phyloP scores from a whole-genome alignment of 2,888 invertebrate species.

The Andrena bicolor region DNA sequence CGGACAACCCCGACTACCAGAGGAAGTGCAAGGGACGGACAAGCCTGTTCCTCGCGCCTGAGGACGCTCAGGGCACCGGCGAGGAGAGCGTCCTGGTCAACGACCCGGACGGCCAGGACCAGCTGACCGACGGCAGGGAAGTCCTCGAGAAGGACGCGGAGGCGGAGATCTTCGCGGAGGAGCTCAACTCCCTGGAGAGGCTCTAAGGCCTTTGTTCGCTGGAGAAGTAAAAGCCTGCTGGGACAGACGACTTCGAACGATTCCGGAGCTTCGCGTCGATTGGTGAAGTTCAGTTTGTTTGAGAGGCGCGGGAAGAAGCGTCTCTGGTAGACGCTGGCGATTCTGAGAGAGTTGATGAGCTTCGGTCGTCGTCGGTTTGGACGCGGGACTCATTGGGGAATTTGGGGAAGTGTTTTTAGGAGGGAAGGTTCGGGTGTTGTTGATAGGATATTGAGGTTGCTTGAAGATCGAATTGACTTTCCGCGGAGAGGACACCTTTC shows the following conservation, averaged over 20 bases:
- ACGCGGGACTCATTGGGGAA: too few species aligned
- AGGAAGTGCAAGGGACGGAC: conserved; percentile 74
- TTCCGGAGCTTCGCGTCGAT: too few species aligned
- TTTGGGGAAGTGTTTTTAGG: too few species aligned
- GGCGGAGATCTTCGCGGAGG: conserved; percentile 57
- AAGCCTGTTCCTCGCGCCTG: conserved; percentile 81
- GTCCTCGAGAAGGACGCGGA: conserved; percentile 79
- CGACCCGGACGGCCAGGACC: conserved; percentile 68
- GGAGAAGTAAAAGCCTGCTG: background rate
- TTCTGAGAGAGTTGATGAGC: too few species aligned
- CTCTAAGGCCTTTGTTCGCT: conserved; percentile 15
- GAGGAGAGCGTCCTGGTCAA: conserved; percentile 82
- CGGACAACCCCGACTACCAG: conserved; percentile 77
- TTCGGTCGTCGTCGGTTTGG: too few species aligned
- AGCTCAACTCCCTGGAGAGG: conserved; percentile 37
- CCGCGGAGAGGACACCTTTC: too few species aligned
- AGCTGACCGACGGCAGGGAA: conserved; percentile 69
- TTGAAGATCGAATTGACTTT: too few species aligned
- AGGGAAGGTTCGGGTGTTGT: too few species aligned
- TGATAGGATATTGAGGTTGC: too few species aligned
- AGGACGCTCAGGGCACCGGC: conserved; percentile 80
- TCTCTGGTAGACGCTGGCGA: background rate
- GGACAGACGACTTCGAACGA: background rate
- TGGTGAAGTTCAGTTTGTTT: too few species aligned
- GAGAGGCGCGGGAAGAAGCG: background rate